Conservation (phyloP, 2,888 invertebrate species). For the Andrena bucephala region DNA sequence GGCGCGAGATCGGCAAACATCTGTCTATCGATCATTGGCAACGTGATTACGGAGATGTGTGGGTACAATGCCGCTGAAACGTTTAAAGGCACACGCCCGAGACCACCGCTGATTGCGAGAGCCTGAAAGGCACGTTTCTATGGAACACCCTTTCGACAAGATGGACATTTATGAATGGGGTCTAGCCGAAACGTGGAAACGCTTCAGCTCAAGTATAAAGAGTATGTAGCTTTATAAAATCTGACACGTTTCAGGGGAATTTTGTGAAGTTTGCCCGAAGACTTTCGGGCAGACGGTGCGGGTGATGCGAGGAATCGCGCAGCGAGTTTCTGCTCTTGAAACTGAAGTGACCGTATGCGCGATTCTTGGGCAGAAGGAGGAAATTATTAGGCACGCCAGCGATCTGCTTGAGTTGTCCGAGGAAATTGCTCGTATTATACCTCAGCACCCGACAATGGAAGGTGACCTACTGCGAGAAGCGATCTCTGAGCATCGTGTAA, state of each 20-base stretch:
- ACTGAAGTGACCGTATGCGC: slow-evolving; percentile 31
- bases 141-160: neutral
- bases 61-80: neutral
- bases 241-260: no score
- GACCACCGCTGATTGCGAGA: neutral
- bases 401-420: slow-evolving; percentile 52
- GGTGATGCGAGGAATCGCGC: neutral
- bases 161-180: no score
- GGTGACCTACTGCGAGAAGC: slow-evolving; percentile 47
- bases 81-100: neutral
- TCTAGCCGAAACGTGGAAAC: no score
- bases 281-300: no score
- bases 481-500: slow-evolving; percentile 29
- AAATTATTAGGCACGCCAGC: slow-evolving; percentile 57
- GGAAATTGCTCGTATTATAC: slow-evolving; percentile 55
- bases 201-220: no score
- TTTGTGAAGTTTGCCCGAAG: no score
- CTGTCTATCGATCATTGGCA: neutral
- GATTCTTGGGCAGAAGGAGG: slow-evolving; percentile 56
- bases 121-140: slow-evolving; percentile 8
- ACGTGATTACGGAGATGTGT: neutral
- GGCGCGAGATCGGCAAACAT: slow-evolving; percentile 2
- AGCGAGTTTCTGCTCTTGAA: slow-evolving; percentile 26
- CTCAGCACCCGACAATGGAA: slow-evolving; percentile 50
- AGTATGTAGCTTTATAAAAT: no score